Base-by-base conservation (phyloP, 1,140 invertebrate species). In the Radopholus similis region DNA sequence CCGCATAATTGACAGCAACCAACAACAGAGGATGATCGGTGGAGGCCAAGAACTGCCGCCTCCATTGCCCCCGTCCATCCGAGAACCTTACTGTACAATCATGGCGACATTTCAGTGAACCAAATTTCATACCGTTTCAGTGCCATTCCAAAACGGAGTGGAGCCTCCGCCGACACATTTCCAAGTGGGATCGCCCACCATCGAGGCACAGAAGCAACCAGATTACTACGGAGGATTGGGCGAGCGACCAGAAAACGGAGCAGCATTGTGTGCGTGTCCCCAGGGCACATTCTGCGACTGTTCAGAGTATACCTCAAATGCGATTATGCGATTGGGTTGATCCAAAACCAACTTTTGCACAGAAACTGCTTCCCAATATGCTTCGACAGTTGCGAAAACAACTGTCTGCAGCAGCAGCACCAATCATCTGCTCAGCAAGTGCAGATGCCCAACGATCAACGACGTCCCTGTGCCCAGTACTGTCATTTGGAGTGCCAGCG, bases 401-500 rank as follows among this genome's bases (percentile, higher is more conserved):
- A 47, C 18, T 62, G 59, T 49, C 23, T 47, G 1, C 42, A 62
- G 34, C 59, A 62, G 8, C 56, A 59, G n/a, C 18, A n/a, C 11
- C 28, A 18, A n/a, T n/a, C n/a, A n/a, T n/a, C n/a, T n/a, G n/a
- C n/a, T n/a, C n/a, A n/a, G n/a, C n/a, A n/a, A n/a, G n/a, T n/a
- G n/a, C 42, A 62, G 30, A 49, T 40, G 28, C 21, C 6, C 2
- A 15, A 18, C 2, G 30, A 26, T 18, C 59, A 62, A n/a, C 42
- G 40, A 23, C 34, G 34, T 15, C 18, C 11, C 13, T 62, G 59
- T 47, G 40, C 59, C 4, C 59, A 62, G 32, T 47, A 34, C 26
- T 62, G 59, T 28, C 59, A 62, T 42, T 62, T 62, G 42, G 59
- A 62, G 28, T 62, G 59, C 49, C 59, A 62, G 47, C 42, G 40